Percentiles rank a stretch among this genome's conserved stretches.
Evolutionary conservation across 2,888 invertebrate genomes (phyloP).

Genomic region (Stomorhina lunata): DNA sequence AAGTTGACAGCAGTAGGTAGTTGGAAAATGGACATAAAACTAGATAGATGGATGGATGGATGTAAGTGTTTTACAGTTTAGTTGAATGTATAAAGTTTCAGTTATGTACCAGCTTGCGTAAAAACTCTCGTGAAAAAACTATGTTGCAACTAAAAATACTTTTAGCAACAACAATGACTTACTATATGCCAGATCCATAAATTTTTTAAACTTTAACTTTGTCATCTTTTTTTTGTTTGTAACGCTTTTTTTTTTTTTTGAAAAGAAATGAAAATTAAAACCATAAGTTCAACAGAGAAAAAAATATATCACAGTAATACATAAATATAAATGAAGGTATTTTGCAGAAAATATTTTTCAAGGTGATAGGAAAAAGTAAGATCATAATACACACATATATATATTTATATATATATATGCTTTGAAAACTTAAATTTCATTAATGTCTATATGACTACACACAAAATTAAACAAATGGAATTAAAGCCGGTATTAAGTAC

Average conservation of each 20-base stretch:
- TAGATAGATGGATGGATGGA: slow-evolving; percentile 5
- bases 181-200: neutral
- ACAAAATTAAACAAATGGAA: too few relatives aligned
- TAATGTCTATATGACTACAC: too few relatives aligned
- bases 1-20: slow-evolving; percentile 3
- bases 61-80: too few relatives aligned
- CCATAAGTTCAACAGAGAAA: neutral
- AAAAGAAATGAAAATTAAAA: neutral
- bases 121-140: slow-evolving; percentile 10
- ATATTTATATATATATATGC: neutral
- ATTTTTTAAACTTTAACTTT: slow-evolving; percentile 35
- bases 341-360: slow-evolving; percentile 38
- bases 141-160: slow-evolving; percentile 27
- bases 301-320: neutral
- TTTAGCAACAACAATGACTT: slow-evolving; percentile 14
- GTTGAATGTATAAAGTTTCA: slow-evolving; percentile 30
- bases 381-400: neutral
- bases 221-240: neutral
- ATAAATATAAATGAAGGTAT: neutral
- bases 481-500: too few relatives aligned
- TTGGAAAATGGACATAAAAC: slow-evolving; percentile 21
- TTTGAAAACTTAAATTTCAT: neutral
- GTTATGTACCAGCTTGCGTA: slow-evolving; percentile 17
- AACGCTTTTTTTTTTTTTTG: neutral
- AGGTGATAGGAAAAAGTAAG: slow-evolving; percentile 28